These are phyloP conservation scores for Alligator mississippiensis DNA, from an alignment of 2,113 vertebrate species.

Conservation along the genomic window DNA sequence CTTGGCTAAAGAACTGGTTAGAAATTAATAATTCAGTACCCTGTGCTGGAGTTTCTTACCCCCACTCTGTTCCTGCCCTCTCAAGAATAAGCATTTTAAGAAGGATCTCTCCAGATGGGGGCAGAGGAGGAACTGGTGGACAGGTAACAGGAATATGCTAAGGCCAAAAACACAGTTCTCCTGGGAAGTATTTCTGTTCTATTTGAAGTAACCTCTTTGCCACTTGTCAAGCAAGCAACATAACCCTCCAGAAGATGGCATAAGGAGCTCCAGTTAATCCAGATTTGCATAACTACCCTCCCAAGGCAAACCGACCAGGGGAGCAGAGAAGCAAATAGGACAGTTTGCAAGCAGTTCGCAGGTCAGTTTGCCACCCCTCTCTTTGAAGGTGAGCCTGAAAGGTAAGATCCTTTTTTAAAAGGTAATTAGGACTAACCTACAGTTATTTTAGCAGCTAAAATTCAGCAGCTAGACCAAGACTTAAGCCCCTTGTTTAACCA, in stretches of 20 bases:
- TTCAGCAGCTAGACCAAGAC: too few relatives aligned
- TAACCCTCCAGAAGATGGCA: too few relatives aligned
- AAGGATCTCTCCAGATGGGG: not conserved
- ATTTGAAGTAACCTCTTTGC: not conserved
- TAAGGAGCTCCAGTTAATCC: too few relatives aligned
- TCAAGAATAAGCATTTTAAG: not conserved
- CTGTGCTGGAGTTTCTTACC: not conserved
- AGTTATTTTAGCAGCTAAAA: too few relatives aligned
- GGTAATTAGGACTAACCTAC: too few relatives aligned
- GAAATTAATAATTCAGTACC: not conserved
- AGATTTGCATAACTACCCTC: too few relatives aligned
- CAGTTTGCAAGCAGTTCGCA: not conserved
- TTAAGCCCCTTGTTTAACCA: too few relatives aligned
- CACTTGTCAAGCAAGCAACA: not conserved
- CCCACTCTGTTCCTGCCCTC: too few relatives aligned
- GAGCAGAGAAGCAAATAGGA: not conserved
- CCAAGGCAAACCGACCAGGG: too few relatives aligned
- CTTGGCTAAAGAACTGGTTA: not conserved
- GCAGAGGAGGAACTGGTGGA: not conserved
- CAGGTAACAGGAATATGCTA: not conserved
- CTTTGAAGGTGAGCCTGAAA: not conserved
- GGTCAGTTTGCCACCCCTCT: too few relatives aligned
- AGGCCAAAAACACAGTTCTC: not conserved
- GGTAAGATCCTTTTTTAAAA: too few relatives aligned
- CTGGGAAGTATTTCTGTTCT: not conserved